phyloP scores from a whole-genome alignment of 2,888 invertebrate species.

The Cordilura impudica region DNA sequence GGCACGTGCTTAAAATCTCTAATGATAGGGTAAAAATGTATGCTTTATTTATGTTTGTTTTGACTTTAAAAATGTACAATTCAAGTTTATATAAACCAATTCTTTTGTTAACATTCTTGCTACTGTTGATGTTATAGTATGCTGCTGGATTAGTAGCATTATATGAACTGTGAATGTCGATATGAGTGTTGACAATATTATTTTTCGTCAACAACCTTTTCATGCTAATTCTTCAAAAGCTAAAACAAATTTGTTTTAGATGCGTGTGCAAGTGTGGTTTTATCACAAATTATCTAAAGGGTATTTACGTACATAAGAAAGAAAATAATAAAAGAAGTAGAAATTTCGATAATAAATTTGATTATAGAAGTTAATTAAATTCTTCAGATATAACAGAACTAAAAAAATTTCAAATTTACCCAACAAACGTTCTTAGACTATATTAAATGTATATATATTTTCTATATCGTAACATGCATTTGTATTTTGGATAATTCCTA shows the following conservation, averaged over 20 bases:
- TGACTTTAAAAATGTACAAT: not conserved
- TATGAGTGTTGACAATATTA: conserved; percentile 1
- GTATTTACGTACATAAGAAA: conserved; percentile 21
- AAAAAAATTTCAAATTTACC: not conserved
- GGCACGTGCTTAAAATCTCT: conserved; percentile 65
- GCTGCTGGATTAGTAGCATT: not conserved
- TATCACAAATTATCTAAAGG: conserved; percentile 17
- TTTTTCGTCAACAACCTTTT: conserved; percentile 25
- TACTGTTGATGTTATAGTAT: not conserved
- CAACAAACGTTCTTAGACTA: not conserved
- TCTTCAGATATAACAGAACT: conserved; percentile 17
- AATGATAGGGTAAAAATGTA: conserved; percentile 62
- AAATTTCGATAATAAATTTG: conserved; percentile 31
- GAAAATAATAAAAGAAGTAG: not conserved
- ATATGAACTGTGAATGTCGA: not conserved
- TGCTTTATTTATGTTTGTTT: conserved; percentile 4
- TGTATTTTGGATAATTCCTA: no score
- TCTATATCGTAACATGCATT: no score
- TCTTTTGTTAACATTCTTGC: not conserved
- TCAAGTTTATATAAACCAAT: not conserved
- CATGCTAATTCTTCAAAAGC: conserved; percentile 34
- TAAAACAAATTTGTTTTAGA: conserved; percentile 1
- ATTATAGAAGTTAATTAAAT: conserved; percentile 50
- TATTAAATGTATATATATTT: no score
- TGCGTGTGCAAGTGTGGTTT: conserved; percentile 44